Evolutionary conservation across 2,113 vertebrate genomes (phyloP), one percentile per base, ranked within the genome.

Genomic region (Oplegnathus fasciatus): DNA sequence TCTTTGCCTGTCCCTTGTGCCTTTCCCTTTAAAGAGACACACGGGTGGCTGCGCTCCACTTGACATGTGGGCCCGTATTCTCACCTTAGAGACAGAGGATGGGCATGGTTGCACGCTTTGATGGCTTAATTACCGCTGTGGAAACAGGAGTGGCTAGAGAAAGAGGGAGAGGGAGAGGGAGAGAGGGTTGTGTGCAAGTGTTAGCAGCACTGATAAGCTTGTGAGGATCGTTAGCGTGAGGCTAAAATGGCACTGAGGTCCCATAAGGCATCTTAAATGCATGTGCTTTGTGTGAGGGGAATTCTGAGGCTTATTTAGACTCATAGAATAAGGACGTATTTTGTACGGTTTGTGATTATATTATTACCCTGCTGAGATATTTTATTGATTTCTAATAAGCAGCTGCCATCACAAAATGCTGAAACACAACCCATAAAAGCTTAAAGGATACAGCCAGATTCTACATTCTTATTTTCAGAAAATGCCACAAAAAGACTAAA

Each of bases 121-220:
- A 96, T 94, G 94, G 91, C 94, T 96, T 96, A 94, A 95, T 96
- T 95, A 95, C 94, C 90, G 71, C 94, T 82, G 93, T 94, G 94
- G 94, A 95, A 95, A 92, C 93, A 93, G 91, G 86, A 86, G 83
- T 89, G 92, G 93, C 66, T 73, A 48, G 85, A 82, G 82, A 34
- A 22, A 68, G 84, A 72, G 67, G 65, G 83, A 42, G 69, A 50
- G 64, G 28, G 42, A 44, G 79, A 72, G 64, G 70, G 68, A 79
- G 79, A 60, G 42, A 61, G 86, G 89, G 87, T 87, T 88, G 87
- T 89, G 90, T 82, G 85, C 77, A 73, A 90, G 89, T 86, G 89
- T 89, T 85, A 87, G 89, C 80, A 64, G 73, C 85, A 26, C 89
- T 88, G 88, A 92, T 93, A 93, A 91, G 89, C 92, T 80, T 82